These are phyloP conservation scores for Esox masquinongy DNA, from an alignment of 2,797 vertebrate species.

Conservation along the genomic window DNA sequence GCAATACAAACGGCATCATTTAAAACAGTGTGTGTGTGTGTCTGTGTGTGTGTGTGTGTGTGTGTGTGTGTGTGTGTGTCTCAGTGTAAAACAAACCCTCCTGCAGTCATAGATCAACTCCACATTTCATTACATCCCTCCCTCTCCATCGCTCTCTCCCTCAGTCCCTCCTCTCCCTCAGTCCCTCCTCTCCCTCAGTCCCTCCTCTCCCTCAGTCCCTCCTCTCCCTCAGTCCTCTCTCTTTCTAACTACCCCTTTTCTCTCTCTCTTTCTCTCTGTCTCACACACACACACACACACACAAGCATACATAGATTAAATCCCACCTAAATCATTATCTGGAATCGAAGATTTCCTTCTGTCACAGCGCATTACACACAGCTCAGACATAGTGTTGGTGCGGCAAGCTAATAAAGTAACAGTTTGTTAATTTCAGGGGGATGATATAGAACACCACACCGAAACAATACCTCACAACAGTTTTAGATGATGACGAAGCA, in stretches of 20 bases:
- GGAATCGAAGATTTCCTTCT: not conserved
- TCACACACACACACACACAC: not conserved
- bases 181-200: not conserved
- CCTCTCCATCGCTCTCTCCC: constrained; percentile 6
- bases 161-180: not conserved
- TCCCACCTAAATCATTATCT: not conserved
- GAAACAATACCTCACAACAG: no score
- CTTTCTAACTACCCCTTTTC: not conserved
- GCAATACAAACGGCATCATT: constrained; percentile 32
- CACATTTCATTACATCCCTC: constrained; percentile 31
- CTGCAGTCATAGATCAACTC: constrained; percentile 34
- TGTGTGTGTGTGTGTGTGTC: not conserved
- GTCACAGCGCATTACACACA: not conserved
- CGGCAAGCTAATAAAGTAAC: no score
- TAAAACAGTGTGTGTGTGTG: constrained; percentile 16
- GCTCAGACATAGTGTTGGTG: no score
- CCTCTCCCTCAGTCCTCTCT: not conserved
- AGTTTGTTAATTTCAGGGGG: no score
- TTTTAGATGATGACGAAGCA: no score
- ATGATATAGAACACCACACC: no score
- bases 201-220: no score
- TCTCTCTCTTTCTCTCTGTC: not conserved
- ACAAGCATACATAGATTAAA: not conserved
- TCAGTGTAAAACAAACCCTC: constrained; percentile 17
- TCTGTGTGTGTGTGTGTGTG: no score